Percentiles rank a stretch among this genome's conserved stretches.
These are phyloP conservation scores for Epinotia brunnichana DNA, from an alignment of 2,888 invertebrate species.

Conservation along the genomic window DNA sequence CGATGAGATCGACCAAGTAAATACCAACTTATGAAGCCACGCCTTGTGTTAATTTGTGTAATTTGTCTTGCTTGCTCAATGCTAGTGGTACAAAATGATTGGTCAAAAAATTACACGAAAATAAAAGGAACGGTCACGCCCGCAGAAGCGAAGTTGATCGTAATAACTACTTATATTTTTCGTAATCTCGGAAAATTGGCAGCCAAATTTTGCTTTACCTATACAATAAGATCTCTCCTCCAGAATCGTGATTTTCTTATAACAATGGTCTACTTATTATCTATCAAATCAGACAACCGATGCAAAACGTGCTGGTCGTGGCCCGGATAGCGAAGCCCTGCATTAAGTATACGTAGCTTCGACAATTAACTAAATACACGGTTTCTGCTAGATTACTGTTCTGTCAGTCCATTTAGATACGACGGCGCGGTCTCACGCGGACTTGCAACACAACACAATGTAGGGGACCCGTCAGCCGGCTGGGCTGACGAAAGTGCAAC, in stretches of 20 bases:
- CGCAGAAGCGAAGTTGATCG: background rate
- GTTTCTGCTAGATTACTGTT: slow-evolving; percentile 44
- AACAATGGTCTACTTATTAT: slow-evolving; percentile 7
- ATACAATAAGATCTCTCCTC: background rate
- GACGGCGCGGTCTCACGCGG: slow-evolving; percentile 54
- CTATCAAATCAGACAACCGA: slow-evolving; percentile 23
- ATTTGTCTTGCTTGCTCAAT: background rate
- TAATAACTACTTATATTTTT: background rate
- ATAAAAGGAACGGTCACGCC: too few species aligned
- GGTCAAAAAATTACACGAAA: background rate
- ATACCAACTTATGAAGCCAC: background rate
- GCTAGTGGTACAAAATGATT: background rate
- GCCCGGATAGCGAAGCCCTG: slow-evolving; percentile 25
- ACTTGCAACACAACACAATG: slow-evolving; percentile 53
- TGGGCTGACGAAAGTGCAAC: slow-evolving; percentile 35
- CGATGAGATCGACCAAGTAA: background rate
- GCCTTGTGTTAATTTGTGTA: background rate
- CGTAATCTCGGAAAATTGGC: background rate
- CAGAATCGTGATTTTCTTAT: slow-evolving; percentile 7
- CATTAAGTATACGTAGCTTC: slow-evolving; percentile 34
- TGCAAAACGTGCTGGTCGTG: slow-evolving; percentile 25
- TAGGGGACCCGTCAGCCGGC: slow-evolving; percentile 47
- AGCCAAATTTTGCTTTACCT: background rate
- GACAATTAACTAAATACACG: slow-evolving; percentile 41
- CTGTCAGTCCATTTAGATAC: slow-evolving; percentile 44